Percentiles rank a stretch among this genome's conserved stretches.
These are phyloP conservation scores for Scolopax bukidnonensis DNA, from an alignment of 2,797 vertebrate genomes.

Conservation along the genomic window DNA sequence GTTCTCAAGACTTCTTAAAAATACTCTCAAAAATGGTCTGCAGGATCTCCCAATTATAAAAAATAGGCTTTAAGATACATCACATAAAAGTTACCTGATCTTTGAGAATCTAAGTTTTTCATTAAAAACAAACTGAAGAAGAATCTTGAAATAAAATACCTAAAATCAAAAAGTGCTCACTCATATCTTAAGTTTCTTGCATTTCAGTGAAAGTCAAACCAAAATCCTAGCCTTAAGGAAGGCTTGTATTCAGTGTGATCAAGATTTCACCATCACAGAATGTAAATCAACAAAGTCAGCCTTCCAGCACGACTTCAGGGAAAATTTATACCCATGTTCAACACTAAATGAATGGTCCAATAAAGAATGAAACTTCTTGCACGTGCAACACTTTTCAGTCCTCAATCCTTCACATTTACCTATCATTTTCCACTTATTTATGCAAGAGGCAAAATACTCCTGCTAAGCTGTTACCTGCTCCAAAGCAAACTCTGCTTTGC, in stretches of 20 bases:
- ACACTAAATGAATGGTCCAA: background rate
- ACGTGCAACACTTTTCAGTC: accelerated
- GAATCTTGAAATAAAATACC: background rate
- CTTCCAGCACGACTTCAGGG: background rate
- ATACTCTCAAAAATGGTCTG: background rate
- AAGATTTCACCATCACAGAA: background rate
- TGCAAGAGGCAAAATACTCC: background rate
- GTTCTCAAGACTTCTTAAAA: background rate
- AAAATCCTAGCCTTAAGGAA: background rate
- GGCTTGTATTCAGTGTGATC: background rate
- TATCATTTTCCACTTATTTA: background rate
- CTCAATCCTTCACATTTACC: background rate
- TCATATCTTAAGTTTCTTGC: background rate
- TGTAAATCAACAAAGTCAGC: background rate
- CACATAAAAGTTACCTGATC: background rate
- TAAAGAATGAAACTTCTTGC: background rate
- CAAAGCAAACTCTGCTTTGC: background rate
- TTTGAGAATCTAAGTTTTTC: background rate
- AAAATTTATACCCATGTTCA: background rate
- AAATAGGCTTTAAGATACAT: background rate
- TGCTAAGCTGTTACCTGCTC: background rate
- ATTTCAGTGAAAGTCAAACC: background rate
- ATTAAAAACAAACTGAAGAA: background rate
- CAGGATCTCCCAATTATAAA: background rate
- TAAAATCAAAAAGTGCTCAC: background rate